Base-by-base conservation (phyloP, 2,113 vertebrate genomes). In the Hemiscyllium ocellatum region DNA sequence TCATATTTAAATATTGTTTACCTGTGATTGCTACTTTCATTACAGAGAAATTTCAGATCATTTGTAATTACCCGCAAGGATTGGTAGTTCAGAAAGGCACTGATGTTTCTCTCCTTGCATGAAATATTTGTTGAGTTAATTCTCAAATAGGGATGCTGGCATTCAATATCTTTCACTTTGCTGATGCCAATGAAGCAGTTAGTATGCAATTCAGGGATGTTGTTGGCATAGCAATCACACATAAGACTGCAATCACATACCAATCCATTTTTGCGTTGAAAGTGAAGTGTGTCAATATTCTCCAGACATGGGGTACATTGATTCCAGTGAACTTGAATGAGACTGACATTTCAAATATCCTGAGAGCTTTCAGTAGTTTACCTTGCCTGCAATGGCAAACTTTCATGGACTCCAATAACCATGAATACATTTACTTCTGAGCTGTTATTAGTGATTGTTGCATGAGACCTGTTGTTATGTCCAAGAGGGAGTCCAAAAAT, bases 1-100 rank as follows among this genome's bases (percentile, higher is more conserved):
- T 76, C 22, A 76, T 47, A 95, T 50, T 95, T 72, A 29, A 95
- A 95, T 72, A 50, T 20, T 94, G 91, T 69, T 95, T 72, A 33
- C 37, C 61, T 66, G 94, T 52, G 94, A 95, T 72, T 95, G 70
- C 42, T 72, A 47, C 37, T 95, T 76, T 68, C 94, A 95, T 72
- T 95, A 76, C 52, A 26, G 12, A 33, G 37, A 72, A 95, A 33
- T 26, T 72, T 42, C 94, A 52, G 42, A 42, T 76, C 33, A 52
- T 95, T 52, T 52, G 68, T 42, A 72, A 95, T 95, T 50, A 24
- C 37, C 13, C 37, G 52, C 6, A 33, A 95, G 42, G 69, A 61
- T 1, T 61, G 56, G 6, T 61, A 6, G 56, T 61, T 70, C 24
- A 70, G 24, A 4, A 24, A 70, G 69, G 69, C 24, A 6, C 2